A percentile compares a stretch with the other conserved stretches of the same genome.
These are phyloP conservation scores for Cryptomyrus ogoouensis DNA, from an alignment of 2,113 vertebrate genomes.

Conservation along the genomic window DNA sequence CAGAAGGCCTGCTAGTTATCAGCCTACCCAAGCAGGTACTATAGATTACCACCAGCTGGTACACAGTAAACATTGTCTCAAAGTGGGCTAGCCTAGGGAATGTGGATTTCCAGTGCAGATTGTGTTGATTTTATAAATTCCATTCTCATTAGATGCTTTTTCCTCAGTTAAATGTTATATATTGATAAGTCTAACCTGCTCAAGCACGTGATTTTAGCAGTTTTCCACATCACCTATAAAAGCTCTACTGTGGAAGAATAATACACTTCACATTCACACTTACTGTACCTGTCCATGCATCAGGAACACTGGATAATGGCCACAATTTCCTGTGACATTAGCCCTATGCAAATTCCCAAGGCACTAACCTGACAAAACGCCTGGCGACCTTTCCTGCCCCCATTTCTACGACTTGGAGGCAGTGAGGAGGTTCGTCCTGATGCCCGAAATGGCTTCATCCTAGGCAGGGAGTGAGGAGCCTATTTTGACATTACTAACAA, in stretches of 20 bases:
- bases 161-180: not conserved
- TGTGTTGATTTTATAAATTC: not conserved
- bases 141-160: not conserved
- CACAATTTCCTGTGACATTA: not conserved
- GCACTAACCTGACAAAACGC: conserved; percentile 31
- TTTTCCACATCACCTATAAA: not conserved
- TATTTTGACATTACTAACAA: not conserved
- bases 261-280: not conserved
- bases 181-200: not conserved
- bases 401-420: conserved; percentile 28
- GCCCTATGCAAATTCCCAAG: not conserved
- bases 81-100: not conserved
- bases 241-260: not conserved
- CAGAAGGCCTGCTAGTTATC: not conserved
- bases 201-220: not conserved
- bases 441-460: conserved; percentile 52
- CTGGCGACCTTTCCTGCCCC: not conserved
- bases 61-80: not conserved
- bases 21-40: not conserved
- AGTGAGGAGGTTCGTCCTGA: conserved; percentile 41
- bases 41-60: not conserved
- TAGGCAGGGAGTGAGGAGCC: not conserved
- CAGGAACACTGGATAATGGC: not conserved
- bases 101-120: not conserved
- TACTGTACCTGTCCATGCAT: not conserved